These are phyloP conservation scores for Epinephelus coioides DNA, from an alignment of 2,797 vertebrate genomes.

Conservation along the genomic window DNA sequence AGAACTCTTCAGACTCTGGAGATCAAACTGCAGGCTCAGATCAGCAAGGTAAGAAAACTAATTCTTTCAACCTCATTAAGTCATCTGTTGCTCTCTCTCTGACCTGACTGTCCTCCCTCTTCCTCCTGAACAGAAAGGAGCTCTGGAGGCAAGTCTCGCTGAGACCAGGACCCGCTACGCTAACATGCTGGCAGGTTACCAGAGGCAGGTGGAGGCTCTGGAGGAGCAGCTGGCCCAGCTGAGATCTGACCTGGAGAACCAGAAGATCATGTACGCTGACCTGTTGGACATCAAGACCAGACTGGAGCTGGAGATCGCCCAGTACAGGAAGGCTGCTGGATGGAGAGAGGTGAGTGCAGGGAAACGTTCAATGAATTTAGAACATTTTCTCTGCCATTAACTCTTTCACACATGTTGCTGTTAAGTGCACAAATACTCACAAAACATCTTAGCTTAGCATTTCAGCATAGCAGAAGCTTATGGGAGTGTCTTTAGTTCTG, in stretches of 20 bases:
- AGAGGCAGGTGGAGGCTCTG: slow-evolving; percentile 67
- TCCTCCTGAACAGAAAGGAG: slow-evolving; percentile 75
- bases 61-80: too few relatives aligned
- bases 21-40: slow-evolving; percentile 87
- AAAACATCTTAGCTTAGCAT: too few relatives aligned
- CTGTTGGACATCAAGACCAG: slow-evolving; percentile 70
- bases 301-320: slow-evolving; percentile 72
- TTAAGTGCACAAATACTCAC: too few relatives aligned
- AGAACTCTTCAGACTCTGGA: slow-evolving; percentile 84
- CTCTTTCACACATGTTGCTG: too few relatives aligned
- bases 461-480: too few relatives aligned
- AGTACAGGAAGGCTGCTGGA: too few relatives aligned
- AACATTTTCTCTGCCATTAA: too few relatives aligned
- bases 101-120: neutral
- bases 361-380: too few relatives aligned
- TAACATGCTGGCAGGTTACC: slow-evolving; percentile 74
- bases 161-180: slow-evolving; percentile 79
- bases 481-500: too few relatives aligned
- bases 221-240: slow-evolving; percentile 82
- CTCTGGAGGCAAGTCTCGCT: slow-evolving; percentile 78
- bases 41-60: slow-evolving; percentile 79
- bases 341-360: too few relatives aligned
- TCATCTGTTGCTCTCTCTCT: too few relatives aligned
- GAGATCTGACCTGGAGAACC: slow-evolving; percentile 74
- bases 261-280: slow-evolving; percentile 76